Evolutionary conservation across 2,113 vertebrate species (phyloP).

Genomic region (Burhinus oedicnemus): DNA sequence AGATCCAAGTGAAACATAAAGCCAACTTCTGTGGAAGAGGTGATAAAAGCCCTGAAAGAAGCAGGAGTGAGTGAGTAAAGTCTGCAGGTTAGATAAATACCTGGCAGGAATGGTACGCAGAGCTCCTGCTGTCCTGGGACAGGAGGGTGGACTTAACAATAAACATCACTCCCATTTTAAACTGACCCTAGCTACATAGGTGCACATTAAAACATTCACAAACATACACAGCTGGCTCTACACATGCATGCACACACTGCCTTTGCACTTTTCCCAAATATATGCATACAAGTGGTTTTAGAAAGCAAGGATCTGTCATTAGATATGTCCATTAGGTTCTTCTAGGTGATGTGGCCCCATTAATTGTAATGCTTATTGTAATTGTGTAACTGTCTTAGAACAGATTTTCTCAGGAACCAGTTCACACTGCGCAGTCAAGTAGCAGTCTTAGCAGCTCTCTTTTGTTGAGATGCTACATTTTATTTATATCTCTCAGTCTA

Average conservation of each 20-base stretch:
- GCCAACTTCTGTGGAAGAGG: not conserved
- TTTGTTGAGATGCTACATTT: not conserved
- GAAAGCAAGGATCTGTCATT: not conserved
- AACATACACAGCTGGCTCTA: too few species aligned
- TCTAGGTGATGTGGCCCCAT: not conserved
- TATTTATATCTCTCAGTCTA: not conserved
- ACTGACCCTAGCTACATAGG: too few species aligned
- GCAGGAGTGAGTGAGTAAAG: not conserved
- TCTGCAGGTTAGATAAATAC: not conserved
- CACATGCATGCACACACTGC: not conserved
- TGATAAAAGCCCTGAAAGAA: not conserved
- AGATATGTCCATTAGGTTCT: not conserved
- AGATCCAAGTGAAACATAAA: not conserved
- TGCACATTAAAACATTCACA: not conserved
- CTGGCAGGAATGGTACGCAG: not conserved
- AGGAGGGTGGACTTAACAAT: not conserved
- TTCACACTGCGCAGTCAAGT: not conserved
- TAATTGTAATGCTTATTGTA: not conserved
- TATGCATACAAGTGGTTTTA: not conserved
- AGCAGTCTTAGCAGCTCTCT: not conserved
- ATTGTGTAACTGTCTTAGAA: not conserved
- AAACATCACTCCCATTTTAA: not conserved
- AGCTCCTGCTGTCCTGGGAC: not conserved
- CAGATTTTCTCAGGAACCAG: not conserved
- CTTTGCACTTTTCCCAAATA: not conserved